Conservation (phyloP, 2,113 vertebrate species). For the Sphaerodactylus townsendi region DNA sequence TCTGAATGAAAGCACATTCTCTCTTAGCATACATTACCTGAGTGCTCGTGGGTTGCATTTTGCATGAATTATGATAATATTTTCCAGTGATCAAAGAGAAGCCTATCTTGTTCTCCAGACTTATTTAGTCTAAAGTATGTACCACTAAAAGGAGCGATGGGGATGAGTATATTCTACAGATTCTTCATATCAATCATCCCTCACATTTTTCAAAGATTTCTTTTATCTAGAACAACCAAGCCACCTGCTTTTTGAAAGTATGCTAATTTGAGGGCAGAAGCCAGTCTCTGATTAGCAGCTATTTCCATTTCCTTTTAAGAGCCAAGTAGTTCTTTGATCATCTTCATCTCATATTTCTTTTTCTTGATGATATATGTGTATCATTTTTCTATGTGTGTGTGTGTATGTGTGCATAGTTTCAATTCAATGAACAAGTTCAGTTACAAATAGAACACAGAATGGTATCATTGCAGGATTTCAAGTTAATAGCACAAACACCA, state of each 20-base stretch:
- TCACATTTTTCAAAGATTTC: not conserved
- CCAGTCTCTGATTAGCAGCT: not conserved
- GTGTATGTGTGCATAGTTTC: too few relatives aligned
- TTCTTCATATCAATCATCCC: constrained; percentile 2
- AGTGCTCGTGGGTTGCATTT: constrained; percentile 30
- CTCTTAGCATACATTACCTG: constrained; percentile 22
- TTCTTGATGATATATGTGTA: not conserved
- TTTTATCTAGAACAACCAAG: not conserved
- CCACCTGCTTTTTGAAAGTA: constrained; percentile 8
- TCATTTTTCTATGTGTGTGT: too few relatives aligned
- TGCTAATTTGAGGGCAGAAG: not conserved
- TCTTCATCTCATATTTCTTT: constrained; percentile 4
- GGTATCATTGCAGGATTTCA: not conserved
- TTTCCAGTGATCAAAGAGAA: not conserved
- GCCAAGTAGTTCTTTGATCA: constrained; percentile 30
- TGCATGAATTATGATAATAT: not conserved
- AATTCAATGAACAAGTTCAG: not conserved
- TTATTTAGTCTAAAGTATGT: constrained; percentile 4
- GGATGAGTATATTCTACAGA: not conserved
- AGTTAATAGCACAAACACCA: not conserved
- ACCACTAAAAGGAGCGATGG: not conserved
- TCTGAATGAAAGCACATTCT: constrained; percentile 30
- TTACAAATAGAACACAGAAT: not conserved
- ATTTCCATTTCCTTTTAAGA: constrained; percentile 30
- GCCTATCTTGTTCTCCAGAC: not conserved